These are phyloP conservation scores for Tamias sibiricus DNA, from an alignment of 2,113 vertebrate species.

Conservation along the genomic window DNA sequence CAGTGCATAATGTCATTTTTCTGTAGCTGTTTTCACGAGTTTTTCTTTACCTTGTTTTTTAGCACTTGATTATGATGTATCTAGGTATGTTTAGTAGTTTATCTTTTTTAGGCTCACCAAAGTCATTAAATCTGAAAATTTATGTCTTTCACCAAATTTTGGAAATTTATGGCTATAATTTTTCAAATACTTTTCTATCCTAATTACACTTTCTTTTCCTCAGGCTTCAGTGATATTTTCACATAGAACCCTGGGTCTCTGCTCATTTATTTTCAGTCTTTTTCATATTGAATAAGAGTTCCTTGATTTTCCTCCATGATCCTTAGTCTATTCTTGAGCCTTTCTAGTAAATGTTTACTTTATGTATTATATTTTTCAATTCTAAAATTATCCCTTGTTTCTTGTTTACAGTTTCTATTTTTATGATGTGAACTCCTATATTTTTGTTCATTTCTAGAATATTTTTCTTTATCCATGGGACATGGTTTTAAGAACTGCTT, in stretches of 20 bases:
- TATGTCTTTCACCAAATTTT: background rate
- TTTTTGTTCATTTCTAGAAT: background rate
- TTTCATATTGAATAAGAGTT: background rate
- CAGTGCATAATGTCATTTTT: background rate
- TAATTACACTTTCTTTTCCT: background rate
- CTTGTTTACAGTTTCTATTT: background rate
- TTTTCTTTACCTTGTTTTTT: background rate
- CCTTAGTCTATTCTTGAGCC: background rate
- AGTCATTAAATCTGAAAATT: background rate
- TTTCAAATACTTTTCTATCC: background rate
- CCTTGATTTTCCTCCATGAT: background rate
- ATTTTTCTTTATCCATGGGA: background rate
- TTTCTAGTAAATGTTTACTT: background rate
- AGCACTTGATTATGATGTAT: background rate
- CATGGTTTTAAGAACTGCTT: background rate
- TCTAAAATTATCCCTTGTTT: background rate
- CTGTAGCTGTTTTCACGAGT: background rate
- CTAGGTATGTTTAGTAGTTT: background rate
- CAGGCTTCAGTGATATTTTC: background rate
- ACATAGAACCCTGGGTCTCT: background rate
- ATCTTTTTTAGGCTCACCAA: background rate
- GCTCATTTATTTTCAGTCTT: background rate
- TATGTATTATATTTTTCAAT: background rate
- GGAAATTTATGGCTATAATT: background rate
- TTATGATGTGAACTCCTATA: background rate